Evolutionary conservation across 2,888 invertebrate species (phyloP).

Genomic region (Drosophila anomelani): DNA sequence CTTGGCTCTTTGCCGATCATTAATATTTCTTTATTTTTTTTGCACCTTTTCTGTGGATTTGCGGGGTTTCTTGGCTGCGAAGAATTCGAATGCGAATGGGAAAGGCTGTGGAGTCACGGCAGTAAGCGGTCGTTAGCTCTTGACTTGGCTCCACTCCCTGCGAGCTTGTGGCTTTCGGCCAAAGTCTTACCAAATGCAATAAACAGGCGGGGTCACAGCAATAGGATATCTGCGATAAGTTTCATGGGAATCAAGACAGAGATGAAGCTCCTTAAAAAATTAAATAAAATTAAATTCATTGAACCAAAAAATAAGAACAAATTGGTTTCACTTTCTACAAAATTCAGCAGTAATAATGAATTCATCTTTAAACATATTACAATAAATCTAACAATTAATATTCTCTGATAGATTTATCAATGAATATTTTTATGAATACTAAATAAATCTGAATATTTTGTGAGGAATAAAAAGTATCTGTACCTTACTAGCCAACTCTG

Average conservation of each 20-base stretch:
- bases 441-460: no score
- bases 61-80: slow-evolving; percentile 12
- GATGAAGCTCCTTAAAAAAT: no score
- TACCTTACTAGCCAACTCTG: not conserved
- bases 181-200: slow-evolving; percentile 36
- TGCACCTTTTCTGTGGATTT: slow-evolving; percentile 22
- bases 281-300: not conserved
- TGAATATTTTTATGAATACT: no score
- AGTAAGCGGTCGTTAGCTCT: slow-evolving; percentile 65
- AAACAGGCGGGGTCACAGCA: slow-evolving; percentile 8
- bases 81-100: slow-evolving; percentile 39
- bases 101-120: slow-evolving; percentile 56
- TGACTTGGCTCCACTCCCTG: slow-evolving; percentile 23
- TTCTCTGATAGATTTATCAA: no score
- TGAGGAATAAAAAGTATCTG: not conserved
- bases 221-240: not conserved
- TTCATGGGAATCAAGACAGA: no score
- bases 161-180: slow-evolving; percentile 36
- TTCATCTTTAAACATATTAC: no score
- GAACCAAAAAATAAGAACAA: no score
- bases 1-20: slow-evolving; percentile 25
- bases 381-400: no score
- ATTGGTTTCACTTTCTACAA: no score
- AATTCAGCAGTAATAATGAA: no score
- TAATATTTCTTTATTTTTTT: slow-evolving; percentile 28